Evolutionary conservation across 1,140 invertebrate genomes (phyloP).

Genomic region (Dendroctonus ponderosae): DNA sequence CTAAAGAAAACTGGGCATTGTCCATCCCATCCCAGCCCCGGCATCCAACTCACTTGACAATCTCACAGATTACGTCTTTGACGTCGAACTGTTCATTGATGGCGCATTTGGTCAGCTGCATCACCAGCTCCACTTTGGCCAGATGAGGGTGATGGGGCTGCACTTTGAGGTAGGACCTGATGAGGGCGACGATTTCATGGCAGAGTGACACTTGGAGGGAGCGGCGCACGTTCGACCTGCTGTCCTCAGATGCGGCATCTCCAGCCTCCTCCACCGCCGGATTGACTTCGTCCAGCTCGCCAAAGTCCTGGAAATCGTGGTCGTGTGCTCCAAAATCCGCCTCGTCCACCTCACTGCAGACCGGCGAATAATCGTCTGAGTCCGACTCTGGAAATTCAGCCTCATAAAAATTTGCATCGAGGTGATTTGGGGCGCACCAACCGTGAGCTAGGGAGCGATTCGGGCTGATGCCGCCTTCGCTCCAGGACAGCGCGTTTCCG

Average conservation of each 20-base stretch:
- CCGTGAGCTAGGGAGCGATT: conserved; percentile 9
- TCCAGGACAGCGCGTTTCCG: conserved; percentile 14
- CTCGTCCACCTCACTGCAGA: conserved; percentile 57
- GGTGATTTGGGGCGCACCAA: not conserved
- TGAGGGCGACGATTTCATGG: conserved; percentile 32
- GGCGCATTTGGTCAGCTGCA: conserved; percentile 43
- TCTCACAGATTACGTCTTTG: conserved; percentile 23
- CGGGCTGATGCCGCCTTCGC: conserved; percentile 26
- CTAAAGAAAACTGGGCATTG: conserved; percentile 30
- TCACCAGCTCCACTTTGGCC: conserved; percentile 51
- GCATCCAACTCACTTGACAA: conserved; percentile 47
- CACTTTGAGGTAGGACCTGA: conserved; percentile 36
- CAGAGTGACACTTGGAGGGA: conserved; percentile 30
- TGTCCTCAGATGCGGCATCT: conserved; percentile 1
- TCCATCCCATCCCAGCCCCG: not conserved
- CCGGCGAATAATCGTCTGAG: conserved; percentile 52
- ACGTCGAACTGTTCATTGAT: conserved; percentile 10
- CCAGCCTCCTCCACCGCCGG: not conserved
- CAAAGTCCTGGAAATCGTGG: no score
- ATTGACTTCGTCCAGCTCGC: no score
- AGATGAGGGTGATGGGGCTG: conserved; percentile 32
- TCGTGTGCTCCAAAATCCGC: not conserved
- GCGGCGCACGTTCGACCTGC: conserved; percentile 3
- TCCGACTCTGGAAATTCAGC: conserved; percentile 39
- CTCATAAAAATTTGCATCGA: not conserved